A percentile compares a stretch with the other conserved stretches of the same genome.
These are phyloP conservation scores for Spheniscus humboldti DNA, from an alignment of 2,797 vertebrate genomes.

Conservation along the genomic window DNA sequence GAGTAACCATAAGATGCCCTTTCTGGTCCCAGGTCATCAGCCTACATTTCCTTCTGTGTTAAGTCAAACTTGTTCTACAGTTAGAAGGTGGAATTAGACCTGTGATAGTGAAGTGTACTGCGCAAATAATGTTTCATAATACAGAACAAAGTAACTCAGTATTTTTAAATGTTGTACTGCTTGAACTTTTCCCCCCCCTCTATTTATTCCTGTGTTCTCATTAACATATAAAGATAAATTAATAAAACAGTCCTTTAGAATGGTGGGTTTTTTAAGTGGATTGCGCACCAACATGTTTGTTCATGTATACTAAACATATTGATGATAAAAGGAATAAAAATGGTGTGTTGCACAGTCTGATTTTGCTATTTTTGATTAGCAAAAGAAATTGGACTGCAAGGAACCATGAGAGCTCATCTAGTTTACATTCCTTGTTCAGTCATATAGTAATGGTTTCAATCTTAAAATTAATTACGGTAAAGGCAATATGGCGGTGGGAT, in stretches of 20 bases:
- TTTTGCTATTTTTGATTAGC: neutral
- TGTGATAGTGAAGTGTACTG: neutral
- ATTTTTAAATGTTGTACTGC: neutral
- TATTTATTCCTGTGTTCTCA: neutral
- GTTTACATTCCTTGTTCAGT: neutral
- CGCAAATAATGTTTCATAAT: neutral
- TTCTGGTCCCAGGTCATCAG: neutral
- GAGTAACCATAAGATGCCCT: neutral
- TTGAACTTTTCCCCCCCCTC: neutral
- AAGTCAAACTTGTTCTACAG: neutral
- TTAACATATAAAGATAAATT: neutral
- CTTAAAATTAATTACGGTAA: neutral
- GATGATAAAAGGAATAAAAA: neutral
- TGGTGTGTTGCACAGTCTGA: neutral
- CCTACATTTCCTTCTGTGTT: neutral
- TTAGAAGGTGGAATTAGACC: neutral
- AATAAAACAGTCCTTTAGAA: neutral
- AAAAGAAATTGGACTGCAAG: neutral
- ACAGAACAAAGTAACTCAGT: neutral
- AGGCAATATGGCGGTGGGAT: neutral
- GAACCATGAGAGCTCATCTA: neutral
- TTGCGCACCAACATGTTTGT: neutral
- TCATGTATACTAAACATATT: neutral
- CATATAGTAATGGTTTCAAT: neutral
- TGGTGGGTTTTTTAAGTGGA: rapidly evolving